A percentile compares a stretch with the other conserved stretches of the same genome.
These are phyloP conservation scores for Mormyrus proboscirostris DNA, from an alignment of 2,797 vertebrate genomes.

Conservation along the genomic window DNA sequence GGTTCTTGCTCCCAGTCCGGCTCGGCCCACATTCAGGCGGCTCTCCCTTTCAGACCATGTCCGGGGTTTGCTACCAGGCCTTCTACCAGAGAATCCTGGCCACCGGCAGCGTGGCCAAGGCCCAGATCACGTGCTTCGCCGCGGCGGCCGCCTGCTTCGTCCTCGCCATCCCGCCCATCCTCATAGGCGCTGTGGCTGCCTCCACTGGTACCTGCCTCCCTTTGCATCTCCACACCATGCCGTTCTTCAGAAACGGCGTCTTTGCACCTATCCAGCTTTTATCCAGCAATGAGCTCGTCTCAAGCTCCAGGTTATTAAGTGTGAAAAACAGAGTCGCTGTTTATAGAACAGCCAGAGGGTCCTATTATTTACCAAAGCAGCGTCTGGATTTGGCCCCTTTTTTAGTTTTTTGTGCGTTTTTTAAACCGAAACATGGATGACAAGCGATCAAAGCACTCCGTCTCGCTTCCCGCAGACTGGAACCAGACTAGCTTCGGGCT, in stretches of 20 bases:
- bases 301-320: neutral
- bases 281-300: neutral
- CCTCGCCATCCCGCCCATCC: conserved; percentile 39
- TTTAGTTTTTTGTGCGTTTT: neutral
- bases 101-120: conserved; percentile 31
- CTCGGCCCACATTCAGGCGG: neutral
- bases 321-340: neutral
- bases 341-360: neutral
- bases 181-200: conserved; percentile 41
- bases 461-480: conserved; percentile 37
- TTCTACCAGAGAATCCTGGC: conserved; percentile 47
- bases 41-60: conserved; percentile 29
- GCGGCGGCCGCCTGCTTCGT: conserved; percentile 29
- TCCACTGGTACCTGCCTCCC: conserved; percentile 31
- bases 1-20: neutral
- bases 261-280: neutral
- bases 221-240: neutral
- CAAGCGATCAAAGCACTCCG: neutral
- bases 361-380: neutral
- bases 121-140: conserved; percentile 41
- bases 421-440: neutral
- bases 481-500: conserved; percentile 42
- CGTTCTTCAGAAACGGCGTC: neutral
- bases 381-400: neutral
- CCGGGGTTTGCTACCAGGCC: conserved; percentile 42